Conservation (phyloP, 2,797 vertebrate genomes). For the Xiphophorus birchmanni region DNA sequence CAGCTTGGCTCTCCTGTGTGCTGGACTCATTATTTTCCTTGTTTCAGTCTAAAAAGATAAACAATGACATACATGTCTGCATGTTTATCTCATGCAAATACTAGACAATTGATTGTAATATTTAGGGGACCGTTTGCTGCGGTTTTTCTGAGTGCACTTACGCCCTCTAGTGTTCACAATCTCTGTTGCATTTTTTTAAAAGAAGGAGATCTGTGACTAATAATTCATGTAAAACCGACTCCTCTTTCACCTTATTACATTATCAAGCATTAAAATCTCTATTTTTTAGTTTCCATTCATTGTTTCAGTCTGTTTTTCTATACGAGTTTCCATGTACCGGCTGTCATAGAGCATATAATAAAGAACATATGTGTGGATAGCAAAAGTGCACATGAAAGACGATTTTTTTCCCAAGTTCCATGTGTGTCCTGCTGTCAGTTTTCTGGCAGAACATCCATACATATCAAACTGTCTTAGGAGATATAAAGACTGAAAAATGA, state of each 20-base stretch:
- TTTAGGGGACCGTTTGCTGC: constrained; percentile 3
- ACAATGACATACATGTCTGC: constrained; percentile 1
- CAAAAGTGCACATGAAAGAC: constrained; percentile 26
- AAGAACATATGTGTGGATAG: constrained; percentile 7
- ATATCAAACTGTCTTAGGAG: constrained; percentile 16
- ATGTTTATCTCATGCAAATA: background rate
- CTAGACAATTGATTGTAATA: constrained; percentile 24
- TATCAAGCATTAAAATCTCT: background rate
- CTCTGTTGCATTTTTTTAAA: constrained; percentile 4
- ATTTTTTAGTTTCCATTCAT: background rate
- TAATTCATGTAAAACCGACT: background rate
- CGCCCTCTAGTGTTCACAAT: constrained; percentile 8
- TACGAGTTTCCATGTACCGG: constrained; percentile 7
- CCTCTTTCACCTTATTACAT: background rate
- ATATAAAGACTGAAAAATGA: constrained; percentile 36
- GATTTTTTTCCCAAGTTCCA: constrained; percentile 11
- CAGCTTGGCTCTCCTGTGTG: constrained; percentile 44
- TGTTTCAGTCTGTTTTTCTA: background rate
- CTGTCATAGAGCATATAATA: constrained; percentile 4
- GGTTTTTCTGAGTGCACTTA: background rate
- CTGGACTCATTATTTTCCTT: constrained; percentile 30
- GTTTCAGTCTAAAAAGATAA: constrained; percentile 8
- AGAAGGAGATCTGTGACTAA: background rate
- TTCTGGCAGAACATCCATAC: constrained; percentile 28
- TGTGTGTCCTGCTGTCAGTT: constrained; percentile 26